phyloP scores from a whole-genome alignment of 2,113 vertebrate genomes.

The Empidonax alnorum region DNA sequence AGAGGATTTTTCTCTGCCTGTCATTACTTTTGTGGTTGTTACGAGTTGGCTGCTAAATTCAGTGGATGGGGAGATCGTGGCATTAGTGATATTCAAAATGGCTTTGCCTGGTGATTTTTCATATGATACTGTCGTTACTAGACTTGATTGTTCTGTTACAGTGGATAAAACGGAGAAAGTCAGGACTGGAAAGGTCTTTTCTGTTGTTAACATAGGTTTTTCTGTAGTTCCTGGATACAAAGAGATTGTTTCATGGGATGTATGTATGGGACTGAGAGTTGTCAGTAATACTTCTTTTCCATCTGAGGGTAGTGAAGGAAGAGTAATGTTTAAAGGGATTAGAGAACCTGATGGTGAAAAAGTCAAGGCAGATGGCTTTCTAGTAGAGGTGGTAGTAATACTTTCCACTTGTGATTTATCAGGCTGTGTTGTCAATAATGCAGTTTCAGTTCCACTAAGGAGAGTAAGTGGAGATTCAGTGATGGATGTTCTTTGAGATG shows the following conservation, averaged over 20 bases:
- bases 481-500: background rate
- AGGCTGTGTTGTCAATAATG: background rate
- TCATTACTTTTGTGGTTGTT: background rate
- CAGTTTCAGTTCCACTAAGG: background rate
- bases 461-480: background rate
- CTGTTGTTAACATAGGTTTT: background rate
- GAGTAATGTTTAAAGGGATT: background rate
- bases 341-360: background rate
- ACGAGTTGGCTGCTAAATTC: background rate
- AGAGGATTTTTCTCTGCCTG: background rate
- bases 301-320: background rate
- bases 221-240: background rate
- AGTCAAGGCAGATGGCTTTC: background rate
- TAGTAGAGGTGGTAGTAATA: background rate
- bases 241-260: background rate
- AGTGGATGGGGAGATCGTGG: background rate
- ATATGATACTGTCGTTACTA: background rate
- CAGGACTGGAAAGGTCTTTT: background rate
- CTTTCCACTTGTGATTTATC: background rate
- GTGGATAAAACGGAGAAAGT: background rate
- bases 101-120: background rate
- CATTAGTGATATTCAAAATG: slow-evolving; percentile 18
- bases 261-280: background rate
- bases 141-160: background rate
- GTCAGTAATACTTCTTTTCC: background rate